Evolutionary conservation across 2,888 invertebrate species (phyloP).

Genomic region (Bhutanitis thaidina): DNA sequence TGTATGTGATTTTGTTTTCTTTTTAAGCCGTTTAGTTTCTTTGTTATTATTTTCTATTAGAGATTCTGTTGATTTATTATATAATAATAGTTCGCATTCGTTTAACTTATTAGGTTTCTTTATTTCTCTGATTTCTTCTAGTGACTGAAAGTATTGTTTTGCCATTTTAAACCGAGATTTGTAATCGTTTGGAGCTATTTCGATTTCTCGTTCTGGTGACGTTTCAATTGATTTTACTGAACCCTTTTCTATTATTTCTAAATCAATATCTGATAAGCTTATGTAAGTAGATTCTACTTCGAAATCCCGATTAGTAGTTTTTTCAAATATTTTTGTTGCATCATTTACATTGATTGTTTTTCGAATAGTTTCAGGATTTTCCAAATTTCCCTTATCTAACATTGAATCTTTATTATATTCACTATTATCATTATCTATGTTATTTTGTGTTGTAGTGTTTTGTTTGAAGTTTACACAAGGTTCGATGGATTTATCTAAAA

Average conservation of each 20-base stretch:
- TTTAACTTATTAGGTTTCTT: slow-evolving; percentile 55
- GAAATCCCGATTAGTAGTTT: slow-evolving; percentile 27
- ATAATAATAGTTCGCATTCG: slow-evolving; percentile 60
- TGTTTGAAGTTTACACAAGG: not conserved
- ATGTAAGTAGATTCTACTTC: slow-evolving; percentile 52
- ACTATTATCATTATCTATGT: not conserved
- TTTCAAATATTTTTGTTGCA: not conserved
- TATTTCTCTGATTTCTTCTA: slow-evolving; percentile 60
- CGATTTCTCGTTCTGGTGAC: slow-evolving; percentile 41
- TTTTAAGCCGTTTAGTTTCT: slow-evolving; percentile 47
- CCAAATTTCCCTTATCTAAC: slow-evolving; percentile 19
- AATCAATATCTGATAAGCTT: slow-evolving; percentile 65
- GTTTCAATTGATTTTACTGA: slow-evolving; percentile 44
- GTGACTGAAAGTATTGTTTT: slow-evolving; percentile 70
- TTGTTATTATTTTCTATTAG: slow-evolving; percentile 42
- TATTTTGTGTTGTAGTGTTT: slow-evolving; percentile 5
- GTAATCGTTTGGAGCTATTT: slow-evolving; percentile 51
- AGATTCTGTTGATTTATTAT: slow-evolving; percentile 60
- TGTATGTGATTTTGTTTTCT: slow-evolving; percentile 59
- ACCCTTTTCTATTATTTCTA: slow-evolving; percentile 63
- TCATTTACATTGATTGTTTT: slow-evolving; percentile 24
- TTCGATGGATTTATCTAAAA: not conserved
- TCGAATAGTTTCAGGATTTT: slow-evolving; percentile 25
- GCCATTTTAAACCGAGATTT: slow-evolving; percentile 71
- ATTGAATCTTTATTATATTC: slow-evolving; percentile 33